Base-by-base conservation (phyloP, 2,113 vertebrate species). In the Myotis lucifugus region DNA sequence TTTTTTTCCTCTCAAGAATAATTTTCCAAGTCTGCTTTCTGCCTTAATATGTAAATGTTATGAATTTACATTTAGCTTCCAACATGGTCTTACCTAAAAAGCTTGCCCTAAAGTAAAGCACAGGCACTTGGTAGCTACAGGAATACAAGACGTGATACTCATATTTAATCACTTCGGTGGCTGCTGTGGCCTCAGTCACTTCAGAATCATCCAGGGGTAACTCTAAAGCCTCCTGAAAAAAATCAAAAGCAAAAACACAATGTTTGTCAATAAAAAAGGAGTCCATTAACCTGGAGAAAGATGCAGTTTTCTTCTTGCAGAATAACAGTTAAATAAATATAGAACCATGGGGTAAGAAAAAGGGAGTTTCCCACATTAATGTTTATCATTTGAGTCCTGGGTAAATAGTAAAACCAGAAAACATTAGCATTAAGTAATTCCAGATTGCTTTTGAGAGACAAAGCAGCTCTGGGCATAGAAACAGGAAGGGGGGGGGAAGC, bases 91-190 rank as follows among this genome's bases (percentile, higher is more conserved):
- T 98, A 99, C 99, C 99, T 97, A 99, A 97, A 82, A 98, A 99
- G 94, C 97, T 99, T 8, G 98, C 99, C 98, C 99, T 99, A 95
- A 99, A 99, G 92, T 99, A 99, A 18, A 99, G 98, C 54, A 99
- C 98, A 0, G 99, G 99, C 40, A 98, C 98, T 79, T 98, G 98
- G 97, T 99, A 99, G 98, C 99, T 99, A 93, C 98, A 98, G 78
- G 99, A 99, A 96, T 99, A 99, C 37, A 99, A 81, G 95, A 99
- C 97, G 73, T 99, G 99, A 95, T 99, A 99, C 85, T 99, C 99
- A 6, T 98, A 99, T 84, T 98, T 98, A 95, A 99, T 97, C 91
- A 98, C 98, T 91, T 98, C 93, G 1, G 95, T 96, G 1, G 87
- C 66, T 34, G 85, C 32, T 83, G 74, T 4, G 17, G n/a, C 69